phyloP scores from a whole-genome alignment of 1,140 invertebrate genomes.

The Matsumurasca onukii region DNA sequence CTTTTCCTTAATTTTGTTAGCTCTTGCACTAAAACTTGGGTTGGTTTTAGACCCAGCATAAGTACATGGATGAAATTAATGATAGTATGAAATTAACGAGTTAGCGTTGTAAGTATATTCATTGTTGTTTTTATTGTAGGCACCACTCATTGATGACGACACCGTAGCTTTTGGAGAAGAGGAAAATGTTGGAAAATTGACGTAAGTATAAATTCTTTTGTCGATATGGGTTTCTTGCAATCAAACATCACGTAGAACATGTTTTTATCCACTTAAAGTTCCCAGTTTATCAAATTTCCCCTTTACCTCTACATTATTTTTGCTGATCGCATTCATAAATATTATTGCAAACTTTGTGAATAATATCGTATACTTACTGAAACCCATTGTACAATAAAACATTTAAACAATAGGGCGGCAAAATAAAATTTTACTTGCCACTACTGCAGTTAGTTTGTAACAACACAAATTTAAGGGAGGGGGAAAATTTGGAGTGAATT shows the following conservation, averaged over 20 bases:
- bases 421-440: too few species aligned
- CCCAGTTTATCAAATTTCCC: background rate
- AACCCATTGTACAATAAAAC: background rate
- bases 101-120: too few species aligned
- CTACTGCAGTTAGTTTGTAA: too few species aligned
- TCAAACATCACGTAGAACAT: background rate
- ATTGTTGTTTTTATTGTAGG: slow-evolving; percentile 32
- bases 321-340: background rate
- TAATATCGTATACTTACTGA: background rate
- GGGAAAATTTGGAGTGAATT: background rate
- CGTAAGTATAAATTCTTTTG: slow-evolving; percentile 46
- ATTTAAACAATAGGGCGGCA: too few species aligned
- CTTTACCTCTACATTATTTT: too few species aligned
- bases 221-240: slow-evolving; percentile 30
- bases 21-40: too few species aligned
- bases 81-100: too few species aligned
- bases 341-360: background rate
- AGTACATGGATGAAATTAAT: too few species aligned
- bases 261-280: background rate
- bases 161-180: slow-evolving; percentile 85
- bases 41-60: too few species aligned
- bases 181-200: slow-evolving; percentile 58
- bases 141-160: slow-evolving; percentile 59
- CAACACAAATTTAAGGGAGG: background rate
- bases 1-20: too few species aligned